Base-by-base conservation (phyloP, 2,797 vertebrate species). In the Acestrorhynchus altus region DNA sequence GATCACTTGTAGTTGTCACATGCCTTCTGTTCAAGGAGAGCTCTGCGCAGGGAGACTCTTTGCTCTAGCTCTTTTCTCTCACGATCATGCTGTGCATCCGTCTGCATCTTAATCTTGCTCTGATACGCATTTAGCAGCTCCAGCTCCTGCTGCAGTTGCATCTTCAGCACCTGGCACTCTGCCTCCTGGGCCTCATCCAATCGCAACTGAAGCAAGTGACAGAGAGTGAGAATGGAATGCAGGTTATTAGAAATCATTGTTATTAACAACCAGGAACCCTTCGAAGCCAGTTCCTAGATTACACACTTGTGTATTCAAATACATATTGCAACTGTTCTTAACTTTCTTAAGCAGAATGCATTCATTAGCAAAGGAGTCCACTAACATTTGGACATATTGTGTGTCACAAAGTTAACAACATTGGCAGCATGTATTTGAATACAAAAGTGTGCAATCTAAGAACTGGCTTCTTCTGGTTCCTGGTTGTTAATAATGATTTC, bases 21-120 rank as follows among this genome's bases (percentile, higher is more conserved):
- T 78, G 97, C 98, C 90, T 99, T 99, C 92, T 99, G 98, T 89
- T 99, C 98, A 78, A 99, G 93, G 84, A 99, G 94, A 42, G 97
- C 97, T 81, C 97, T 93, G 39, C 97, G 94, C 80, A 99, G 94
- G 40, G 97, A 98, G 67, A 99, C 97, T 89, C 97, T 96, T 93
- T 98, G 97, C 84, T 99, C 98, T 86, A 99, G 94, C 77, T 99
- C 97, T 79, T 95, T 95, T 86, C 96, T 91, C 90, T 99, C 98
- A 83, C 97, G 95, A 77, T 99, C 97, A 10, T 99, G 98, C 89
- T 99, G 98, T 39, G 97, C 95, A 56, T 99, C 98, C 0, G 98
- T 98, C 82, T 98, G 98, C 97, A 98, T 99, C 93, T 99, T 99
- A 91, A 99, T 99, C 93, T 99, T 99, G 90, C 98, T 99, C 92